phyloP scores from a whole-genome alignment of 1,140 invertebrate species.

The Bombus superbus region DNA sequence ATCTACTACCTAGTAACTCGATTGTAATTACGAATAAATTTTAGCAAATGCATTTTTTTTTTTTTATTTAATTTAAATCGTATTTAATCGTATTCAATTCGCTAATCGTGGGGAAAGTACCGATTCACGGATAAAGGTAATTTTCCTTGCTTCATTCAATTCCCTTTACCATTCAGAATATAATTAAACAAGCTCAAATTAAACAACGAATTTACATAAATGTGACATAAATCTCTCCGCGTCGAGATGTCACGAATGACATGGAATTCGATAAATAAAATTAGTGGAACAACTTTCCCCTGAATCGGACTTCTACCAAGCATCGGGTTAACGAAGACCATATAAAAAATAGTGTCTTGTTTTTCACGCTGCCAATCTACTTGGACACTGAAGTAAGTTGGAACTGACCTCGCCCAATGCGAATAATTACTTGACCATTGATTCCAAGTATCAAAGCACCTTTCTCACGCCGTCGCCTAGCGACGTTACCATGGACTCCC shows the following conservation, averaged over 20 bases:
- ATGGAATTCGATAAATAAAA: not conserved
- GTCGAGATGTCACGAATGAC: too few species aligned
- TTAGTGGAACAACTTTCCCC: not conserved
- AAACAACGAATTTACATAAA: too few species aligned
- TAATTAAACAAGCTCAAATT: not conserved
- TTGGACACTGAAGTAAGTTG: slow-evolving; percentile 80
- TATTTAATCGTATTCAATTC: not conserved
- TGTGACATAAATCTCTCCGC: too few species aligned
- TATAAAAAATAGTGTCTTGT: slow-evolving; percentile 62
- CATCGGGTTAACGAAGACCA: slow-evolving; percentile 17
- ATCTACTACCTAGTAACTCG: slow-evolving; percentile 16
- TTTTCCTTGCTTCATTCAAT: not conserved
- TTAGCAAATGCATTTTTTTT: slow-evolving; percentile 4
- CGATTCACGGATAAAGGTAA: slow-evolving; percentile 45
- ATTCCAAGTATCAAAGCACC: slow-evolving; percentile 75
- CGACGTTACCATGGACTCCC: slow-evolving; percentile 83
- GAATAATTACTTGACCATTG: slow-evolving; percentile 77
- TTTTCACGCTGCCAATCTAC: slow-evolving; percentile 77
- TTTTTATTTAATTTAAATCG: not conserved
- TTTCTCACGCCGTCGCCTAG: slow-evolving; percentile 84
- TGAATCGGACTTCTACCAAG: slow-evolving; percentile 35
- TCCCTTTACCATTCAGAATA: not conserved
- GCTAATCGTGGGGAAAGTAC: not conserved
- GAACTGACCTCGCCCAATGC: slow-evolving; percentile 73
- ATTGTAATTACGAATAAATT: slow-evolving; percentile 30